Evolutionary conservation across 2,113 vertebrate genomes (phyloP), one percentile per base, ranked within the genome.

Genomic region (Otocyon megalotis): DNA sequence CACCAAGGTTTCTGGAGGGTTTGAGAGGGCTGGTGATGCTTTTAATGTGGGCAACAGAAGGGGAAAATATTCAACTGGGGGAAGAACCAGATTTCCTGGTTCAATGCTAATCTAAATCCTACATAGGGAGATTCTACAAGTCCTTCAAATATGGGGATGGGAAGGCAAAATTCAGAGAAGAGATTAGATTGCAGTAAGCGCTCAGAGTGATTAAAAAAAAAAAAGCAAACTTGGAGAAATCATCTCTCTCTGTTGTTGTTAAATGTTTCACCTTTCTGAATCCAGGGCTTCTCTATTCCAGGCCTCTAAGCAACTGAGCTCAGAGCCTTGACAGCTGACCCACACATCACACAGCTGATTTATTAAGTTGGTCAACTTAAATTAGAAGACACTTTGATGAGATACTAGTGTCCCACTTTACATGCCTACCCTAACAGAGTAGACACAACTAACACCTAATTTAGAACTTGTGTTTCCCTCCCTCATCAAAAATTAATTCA

Each of bases 51-150:
- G 13, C 74, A 93, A 35, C 6, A 63, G 58, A 74, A 94, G 48
- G 85, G 60, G 48, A 94, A 92, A 82, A 28, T 32, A 20, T 7
- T 69, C 5, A 15, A 50, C 76, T 74, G 43, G 7, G 20, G 32
- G 16, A 7, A 89, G 14, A 14, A 24, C 9, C 32, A 79, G 13
- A 2, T n/a, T 93, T 97, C 43, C 50, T 48, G 19, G 54, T 60
- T 84, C 67, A 93, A n/a, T 19, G 60, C 14, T 88, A 20, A 87
- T 79, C 77, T 95, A 95, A 97, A 92, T 93, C 30, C 14, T 79
- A 86, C 13, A 63, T 20, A 35, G 16, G 48, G 14, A 93, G 65
- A 80, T 24, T 86, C 37, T 89, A 43, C 53, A 16, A 81, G 37
- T 91, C 26, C 24, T 92, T 63, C 48, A 86, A 90, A 69, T 93